Percentiles rank a stretch among this genome's conserved stretches.
phyloP scores from a whole-genome alignment of 2,113 vertebrate species.

The Antechinus stuartii region DNA sequence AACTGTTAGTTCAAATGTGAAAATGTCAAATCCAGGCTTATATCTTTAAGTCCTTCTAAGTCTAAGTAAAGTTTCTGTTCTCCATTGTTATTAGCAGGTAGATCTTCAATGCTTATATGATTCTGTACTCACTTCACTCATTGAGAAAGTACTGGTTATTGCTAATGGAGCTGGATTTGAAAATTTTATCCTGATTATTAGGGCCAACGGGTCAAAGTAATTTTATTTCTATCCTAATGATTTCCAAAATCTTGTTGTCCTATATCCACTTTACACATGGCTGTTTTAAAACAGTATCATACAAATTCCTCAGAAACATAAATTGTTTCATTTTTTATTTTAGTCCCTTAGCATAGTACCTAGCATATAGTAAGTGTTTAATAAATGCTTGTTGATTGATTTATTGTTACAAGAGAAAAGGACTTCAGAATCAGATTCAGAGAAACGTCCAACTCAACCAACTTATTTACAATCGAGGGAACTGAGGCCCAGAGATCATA shows the following conservation, averaged over 20 bases:
- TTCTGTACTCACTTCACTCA: background rate
- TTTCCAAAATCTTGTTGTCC: slow-evolving; percentile 16
- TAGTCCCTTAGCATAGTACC: background rate
- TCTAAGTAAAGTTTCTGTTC: slow-evolving; percentile 18
- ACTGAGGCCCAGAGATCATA: background rate
- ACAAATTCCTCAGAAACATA: background rate
- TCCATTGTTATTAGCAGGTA: slow-evolving; percentile 27
- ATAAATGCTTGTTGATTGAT: background rate
- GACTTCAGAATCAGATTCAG: background rate
- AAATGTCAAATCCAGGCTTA: slow-evolving; percentile 9
- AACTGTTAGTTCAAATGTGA: slow-evolving; percentile 15
- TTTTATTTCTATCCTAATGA: slow-evolving; percentile 19
- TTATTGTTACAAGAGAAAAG: background rate
- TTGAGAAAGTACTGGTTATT: slow-evolving; percentile 42
- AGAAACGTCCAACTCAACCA: background rate
- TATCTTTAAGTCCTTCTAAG: background rate
- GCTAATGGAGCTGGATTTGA: slow-evolving; percentile 12
- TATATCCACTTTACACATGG: background rate
- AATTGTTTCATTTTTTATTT: background rate
- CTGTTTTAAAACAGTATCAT: slow-evolving; percentile 40
- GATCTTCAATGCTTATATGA: slow-evolving; percentile 27
- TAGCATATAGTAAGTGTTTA: background rate
- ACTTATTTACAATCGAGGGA: background rate
- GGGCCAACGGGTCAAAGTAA: background rate
- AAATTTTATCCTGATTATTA: slow-evolving; percentile 41